Conservation (phyloP, 2,113 vertebrate species). For the Odocoileus virginianus region DNA sequence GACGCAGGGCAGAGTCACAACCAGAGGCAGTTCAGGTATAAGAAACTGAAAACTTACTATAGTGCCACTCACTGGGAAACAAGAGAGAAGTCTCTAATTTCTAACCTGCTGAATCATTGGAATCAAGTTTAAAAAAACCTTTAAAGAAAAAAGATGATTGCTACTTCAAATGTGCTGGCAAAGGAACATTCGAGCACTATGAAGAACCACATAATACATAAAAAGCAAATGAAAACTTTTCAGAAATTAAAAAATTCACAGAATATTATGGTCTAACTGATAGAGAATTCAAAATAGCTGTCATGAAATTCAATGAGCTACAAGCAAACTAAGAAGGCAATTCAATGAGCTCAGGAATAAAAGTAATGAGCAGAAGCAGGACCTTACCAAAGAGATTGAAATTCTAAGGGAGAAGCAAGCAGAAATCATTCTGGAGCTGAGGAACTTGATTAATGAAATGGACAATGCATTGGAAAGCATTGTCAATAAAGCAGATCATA, state of each 20-base stretch:
- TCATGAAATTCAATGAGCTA: neutral
- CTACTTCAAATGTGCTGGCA: neutral
- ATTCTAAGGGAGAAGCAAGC: neutral
- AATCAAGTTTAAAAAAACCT: neutral
- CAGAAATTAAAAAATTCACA: neutral
- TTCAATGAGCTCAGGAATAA: neutral
- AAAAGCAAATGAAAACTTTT: neutral
- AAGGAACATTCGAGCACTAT: neutral
- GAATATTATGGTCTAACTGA: neutral
- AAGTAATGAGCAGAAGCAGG: neutral
- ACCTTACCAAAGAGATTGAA: neutral
- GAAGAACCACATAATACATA: neutral
- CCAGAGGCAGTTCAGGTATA: neutral
- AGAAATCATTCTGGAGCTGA: neutral
- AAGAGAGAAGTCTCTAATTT: neutral
- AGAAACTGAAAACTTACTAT: neutral
- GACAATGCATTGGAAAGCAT: neutral
- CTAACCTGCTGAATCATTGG: neutral
- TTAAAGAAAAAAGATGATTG: neutral
- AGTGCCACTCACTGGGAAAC: neutral
- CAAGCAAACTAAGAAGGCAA: neutral
- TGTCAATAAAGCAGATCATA: neutral
- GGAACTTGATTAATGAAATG: neutral
- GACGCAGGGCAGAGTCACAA: neutral
- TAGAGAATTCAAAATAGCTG: neutral